Evolutionary conservation across 2,797 vertebrate species (phyloP), one percentile per base, ranked within the genome.

Genomic region (Urophycis tenuis): DNA sequence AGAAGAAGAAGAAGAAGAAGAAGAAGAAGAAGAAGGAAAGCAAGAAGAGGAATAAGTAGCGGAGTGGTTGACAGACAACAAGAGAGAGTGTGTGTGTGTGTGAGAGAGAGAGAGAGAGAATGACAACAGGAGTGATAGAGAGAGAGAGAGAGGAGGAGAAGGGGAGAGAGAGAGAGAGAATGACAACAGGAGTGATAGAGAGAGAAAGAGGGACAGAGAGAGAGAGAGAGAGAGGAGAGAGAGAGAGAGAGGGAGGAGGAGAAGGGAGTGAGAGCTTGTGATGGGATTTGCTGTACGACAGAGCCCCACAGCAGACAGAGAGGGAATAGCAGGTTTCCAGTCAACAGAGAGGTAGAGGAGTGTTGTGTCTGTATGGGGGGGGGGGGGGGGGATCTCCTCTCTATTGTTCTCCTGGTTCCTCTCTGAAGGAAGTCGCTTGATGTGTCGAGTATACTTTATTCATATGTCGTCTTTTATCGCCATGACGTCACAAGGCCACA

Each of bases 241-340:
- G 19, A n/a, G 53, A 25, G 22, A 25, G 22, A 7, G 53, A 25
- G 53, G 25, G 53, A 60, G 53, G 45, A 67, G 78, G 53, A n/a
- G 36, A 53, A 74, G 77, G 53, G 77, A 82, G 85, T 83, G 87
- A 85, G 84, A 71, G 10, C 74, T 76, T 4, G 19, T n/a, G 49
- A 73, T 78, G 85, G 86, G 87, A 93, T 93, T 91, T 92, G 84
- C 90, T 89, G 89, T 91, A 88, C 90, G 90, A 90, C 90, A 93
- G 92, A 92, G 93, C 91, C 92, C 90, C 93, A 92, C 91, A 93
- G 92, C 92, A 93, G 92, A 90, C 85, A 85, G 19, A 80, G 64
- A 76, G 77, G 92, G 92, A 92, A 93, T 86, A 91, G 91, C 92
- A 94, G 89, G 86, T 83, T 32, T 19, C 22, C 15, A 69, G 39